Conservation (phyloP, 2,888 invertebrate species). For the Trichogramma evanescens region DNA sequence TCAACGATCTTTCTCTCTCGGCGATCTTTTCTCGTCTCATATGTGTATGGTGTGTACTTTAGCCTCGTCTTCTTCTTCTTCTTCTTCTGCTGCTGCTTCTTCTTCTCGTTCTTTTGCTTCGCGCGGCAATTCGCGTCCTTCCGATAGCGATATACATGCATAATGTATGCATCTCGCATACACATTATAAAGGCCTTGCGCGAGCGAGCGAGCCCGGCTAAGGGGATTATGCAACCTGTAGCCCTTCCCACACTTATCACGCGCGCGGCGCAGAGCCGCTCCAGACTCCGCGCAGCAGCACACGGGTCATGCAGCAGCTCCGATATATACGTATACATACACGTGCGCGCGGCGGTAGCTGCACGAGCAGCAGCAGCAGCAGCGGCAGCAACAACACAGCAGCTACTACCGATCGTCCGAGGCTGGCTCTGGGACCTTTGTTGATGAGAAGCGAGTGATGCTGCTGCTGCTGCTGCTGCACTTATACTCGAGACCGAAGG, state of each 20-base stretch:
- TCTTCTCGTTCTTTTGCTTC: slow-evolving; percentile 5
- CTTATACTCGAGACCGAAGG: no score
- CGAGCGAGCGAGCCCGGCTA: slow-evolving; percentile 21
- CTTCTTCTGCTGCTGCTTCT: slow-evolving; percentile 4
- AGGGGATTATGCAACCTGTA: slow-evolving; percentile 41
- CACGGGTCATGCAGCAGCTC: no score
- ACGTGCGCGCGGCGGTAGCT: no score
- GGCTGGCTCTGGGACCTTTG: not conserved
- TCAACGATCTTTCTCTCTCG: not conserved
- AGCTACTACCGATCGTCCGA: not conserved
- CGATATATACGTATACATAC: no score
- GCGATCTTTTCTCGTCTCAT: not conserved
- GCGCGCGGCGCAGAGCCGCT: not conserved
- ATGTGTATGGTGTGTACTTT: not conserved
- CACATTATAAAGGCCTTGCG: slow-evolving; percentile 1
- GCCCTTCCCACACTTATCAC: slow-evolving; percentile 48
- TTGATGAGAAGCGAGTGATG: not conserved
- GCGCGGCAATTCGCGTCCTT: slow-evolving; percentile 1
- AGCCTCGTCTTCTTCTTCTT: slow-evolving; percentile 13
- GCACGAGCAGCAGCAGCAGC: not conserved
- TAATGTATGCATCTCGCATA: not conserved
- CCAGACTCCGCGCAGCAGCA: no score
- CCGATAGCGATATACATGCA: not conserved
- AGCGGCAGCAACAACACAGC: not conserved
- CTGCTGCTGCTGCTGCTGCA: no score